Base-by-base conservation (phyloP, 2,797 vertebrate genomes). In the Chiloscyllium punctatum region DNA sequence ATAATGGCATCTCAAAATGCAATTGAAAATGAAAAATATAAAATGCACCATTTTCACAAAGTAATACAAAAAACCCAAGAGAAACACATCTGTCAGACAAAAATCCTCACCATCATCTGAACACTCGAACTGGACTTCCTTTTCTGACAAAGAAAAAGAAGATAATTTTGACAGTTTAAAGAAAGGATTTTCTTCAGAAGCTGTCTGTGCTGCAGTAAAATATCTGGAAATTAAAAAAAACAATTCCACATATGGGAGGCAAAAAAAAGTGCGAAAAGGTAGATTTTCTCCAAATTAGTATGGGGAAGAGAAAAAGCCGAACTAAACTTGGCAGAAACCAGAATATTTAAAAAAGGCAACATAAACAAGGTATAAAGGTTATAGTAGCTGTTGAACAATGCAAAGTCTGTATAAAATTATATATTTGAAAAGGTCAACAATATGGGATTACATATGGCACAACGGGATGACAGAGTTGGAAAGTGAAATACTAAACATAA, bases 91-190 rank as follows among this genome's bases (percentile, higher is more conserved):
- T 97, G 96, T 97, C 96, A 97, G 96, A 97, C 96, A 97, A 97
- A 97, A 96, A 96, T 97, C 97, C 98, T 98, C 98, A 98, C 97
- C 97, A 97, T 98, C 96, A 98, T 98, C 96, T 97, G 96, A 98
- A 97, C 97, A 96, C 98, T 98, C 95, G 96, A 98, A 97, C 97
- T 97, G 96, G 97, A 98, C 97, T 97, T 98, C 98, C 98, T 98
- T 98, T 98, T 98, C 98, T 98, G 97, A 98, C 97, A 96, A 97
- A 96, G 97, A 96, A 97, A 97, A 97, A 97, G 97, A 97, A 97
- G 95, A 97, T 92, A 97, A 97, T 96, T 15, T 95, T 95, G 96
- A 97, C 97, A 96, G 92, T 96, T 96, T 96, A 96, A 96, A 97
- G n/a, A 92, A 69, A 92, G 66, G n/a, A 92, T 96, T 79, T 79